Percentiles rank a stretch among this genome's conserved stretches.
phyloP scores from a whole-genome alignment of 2,797 vertebrate genomes.

The Cheirogaleus major region DNA sequence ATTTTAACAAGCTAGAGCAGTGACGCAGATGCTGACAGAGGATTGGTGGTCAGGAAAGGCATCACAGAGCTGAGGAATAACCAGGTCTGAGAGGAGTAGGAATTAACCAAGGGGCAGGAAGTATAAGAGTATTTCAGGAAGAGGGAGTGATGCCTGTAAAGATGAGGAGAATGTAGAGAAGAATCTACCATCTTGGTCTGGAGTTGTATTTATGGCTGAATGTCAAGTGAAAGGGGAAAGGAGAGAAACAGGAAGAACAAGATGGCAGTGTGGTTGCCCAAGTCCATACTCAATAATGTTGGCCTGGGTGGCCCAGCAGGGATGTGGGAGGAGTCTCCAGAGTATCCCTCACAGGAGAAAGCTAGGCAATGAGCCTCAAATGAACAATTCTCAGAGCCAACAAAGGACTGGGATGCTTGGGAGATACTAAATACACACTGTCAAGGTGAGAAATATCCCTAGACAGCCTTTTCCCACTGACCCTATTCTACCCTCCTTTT shows the following conservation, averaged over 20 bases:
- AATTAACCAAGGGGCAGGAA: neutral
- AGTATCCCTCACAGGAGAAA: neutral
- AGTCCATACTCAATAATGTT: neutral
- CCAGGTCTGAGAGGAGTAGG: neutral
- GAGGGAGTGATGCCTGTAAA: neutral
- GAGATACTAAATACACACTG: neutral
- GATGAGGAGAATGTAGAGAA: neutral
- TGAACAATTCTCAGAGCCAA: neutral
- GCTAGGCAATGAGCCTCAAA: neutral
- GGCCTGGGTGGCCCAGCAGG: neutral
- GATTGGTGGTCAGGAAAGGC: neutral
- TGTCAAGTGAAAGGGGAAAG: neutral
- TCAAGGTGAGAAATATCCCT: neutral
- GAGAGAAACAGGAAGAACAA: neutral
- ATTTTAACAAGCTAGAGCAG: neutral
- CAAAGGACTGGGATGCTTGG: neutral
- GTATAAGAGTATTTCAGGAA: neutral
- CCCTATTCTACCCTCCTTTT: no score
- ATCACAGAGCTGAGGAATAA: neutral
- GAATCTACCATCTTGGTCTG: neutral
- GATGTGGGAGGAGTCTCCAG: no score
- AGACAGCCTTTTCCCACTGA: neutral
- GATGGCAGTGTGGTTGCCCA: neutral
- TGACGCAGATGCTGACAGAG: neutral
- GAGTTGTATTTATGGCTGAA: neutral